Evolutionary conservation across 2,113 vertebrate genomes (phyloP).

Genomic region (Stictonetta naevosa): DNA sequence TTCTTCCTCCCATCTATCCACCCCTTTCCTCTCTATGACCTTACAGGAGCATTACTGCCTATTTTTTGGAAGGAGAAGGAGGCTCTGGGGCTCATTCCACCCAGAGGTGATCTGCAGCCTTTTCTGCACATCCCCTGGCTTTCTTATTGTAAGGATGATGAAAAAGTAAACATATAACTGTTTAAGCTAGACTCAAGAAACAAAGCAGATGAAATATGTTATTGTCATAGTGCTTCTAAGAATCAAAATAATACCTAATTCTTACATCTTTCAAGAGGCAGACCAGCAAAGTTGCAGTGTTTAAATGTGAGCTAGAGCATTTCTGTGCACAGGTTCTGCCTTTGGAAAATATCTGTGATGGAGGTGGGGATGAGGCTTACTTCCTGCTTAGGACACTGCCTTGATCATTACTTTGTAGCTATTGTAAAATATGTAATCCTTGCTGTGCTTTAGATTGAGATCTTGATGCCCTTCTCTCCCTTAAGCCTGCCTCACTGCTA

Average conservation of each 20-base stretch:
- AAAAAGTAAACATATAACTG: neutral
- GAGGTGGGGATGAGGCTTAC: neutral
- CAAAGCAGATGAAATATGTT: no score
- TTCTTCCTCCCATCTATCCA: neutral
- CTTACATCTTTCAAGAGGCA: neutral
- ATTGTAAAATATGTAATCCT: fast-evolving
- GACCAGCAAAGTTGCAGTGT: neutral
- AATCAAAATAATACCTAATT: neutral
- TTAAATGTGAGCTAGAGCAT: fast-evolving
- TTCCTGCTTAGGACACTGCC: neutral
- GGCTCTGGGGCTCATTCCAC: neutral
- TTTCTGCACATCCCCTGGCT: neutral
- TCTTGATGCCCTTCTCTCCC: neutral
- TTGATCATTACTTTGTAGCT: neutral
- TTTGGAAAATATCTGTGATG: neutral
- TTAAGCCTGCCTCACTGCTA: fast-evolving
- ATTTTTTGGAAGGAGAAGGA: neutral
- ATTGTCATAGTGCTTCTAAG: neutral
- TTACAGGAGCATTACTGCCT: neutral
- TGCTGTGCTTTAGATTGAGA: neutral
- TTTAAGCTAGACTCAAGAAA: neutral
- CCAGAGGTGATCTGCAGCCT: neutral
- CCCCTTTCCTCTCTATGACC: neutral
- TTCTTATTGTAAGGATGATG: neutral
- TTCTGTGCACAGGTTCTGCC: neutral